These are phyloP conservation scores for Stratiolaelaps scimitus DNA, from an alignment of 1,140 invertebrate species.

Conservation along the genomic window DNA sequence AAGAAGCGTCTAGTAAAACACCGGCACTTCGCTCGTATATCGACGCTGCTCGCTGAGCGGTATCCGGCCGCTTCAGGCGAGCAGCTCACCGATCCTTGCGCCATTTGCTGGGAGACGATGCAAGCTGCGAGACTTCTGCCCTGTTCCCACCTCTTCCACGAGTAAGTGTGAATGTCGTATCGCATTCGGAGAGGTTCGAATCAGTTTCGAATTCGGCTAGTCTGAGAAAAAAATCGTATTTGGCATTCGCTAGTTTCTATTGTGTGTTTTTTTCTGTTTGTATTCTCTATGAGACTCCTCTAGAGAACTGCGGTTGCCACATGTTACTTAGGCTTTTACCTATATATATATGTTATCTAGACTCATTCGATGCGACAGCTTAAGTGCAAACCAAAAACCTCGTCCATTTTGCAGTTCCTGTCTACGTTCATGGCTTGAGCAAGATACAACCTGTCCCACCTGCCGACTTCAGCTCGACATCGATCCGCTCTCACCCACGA, in stretches of 20 bases:
- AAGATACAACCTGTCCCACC: constrained; percentile 75
- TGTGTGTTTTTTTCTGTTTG: too few relatives aligned
- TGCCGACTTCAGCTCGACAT: constrained; percentile 59
- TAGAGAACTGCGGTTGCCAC: too few relatives aligned
- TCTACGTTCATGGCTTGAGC: constrained; percentile 69
- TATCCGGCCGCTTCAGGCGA: constrained; percentile 67
- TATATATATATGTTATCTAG: too few relatives aligned
- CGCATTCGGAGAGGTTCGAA: too few relatives aligned
- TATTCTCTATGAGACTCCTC: too few relatives aligned
- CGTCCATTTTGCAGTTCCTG: constrained; percentile 52
- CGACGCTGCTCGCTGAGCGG: constrained; percentile 49
- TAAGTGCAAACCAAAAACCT: too few relatives aligned
- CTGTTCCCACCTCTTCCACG: constrained; percentile 71
- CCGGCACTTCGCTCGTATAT: constrained; percentile 53
- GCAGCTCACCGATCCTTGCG: constrained; percentile 54
- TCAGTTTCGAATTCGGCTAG: too few relatives aligned
- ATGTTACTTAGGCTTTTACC: too few relatives aligned
- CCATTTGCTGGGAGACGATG: constrained; percentile 83
- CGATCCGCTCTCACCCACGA: constrained; percentile 40
- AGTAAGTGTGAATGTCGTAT: constrained; percentile 47
- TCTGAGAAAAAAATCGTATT: too few relatives aligned
- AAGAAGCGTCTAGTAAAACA: constrained; percentile 62
- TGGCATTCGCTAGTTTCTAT: too few relatives aligned
- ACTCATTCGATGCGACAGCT: too few relatives aligned
- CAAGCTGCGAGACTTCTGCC: constrained; percentile 65